Evolutionary conservation across 2,113 vertebrate genomes (phyloP).

Genomic region (Crotalus helleri): DNA sequence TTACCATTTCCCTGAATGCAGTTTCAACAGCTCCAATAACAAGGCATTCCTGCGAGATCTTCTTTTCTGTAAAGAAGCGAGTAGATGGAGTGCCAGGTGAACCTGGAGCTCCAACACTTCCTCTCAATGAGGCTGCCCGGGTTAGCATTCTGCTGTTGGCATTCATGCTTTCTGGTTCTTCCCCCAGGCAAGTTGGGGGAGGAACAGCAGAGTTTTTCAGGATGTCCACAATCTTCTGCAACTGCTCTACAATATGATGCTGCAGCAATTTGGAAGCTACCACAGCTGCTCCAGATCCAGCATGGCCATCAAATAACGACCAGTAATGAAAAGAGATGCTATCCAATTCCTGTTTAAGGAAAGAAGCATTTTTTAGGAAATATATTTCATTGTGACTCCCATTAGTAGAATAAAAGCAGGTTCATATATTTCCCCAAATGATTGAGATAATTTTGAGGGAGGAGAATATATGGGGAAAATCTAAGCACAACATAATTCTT

Average conservation of each 20-base stretch:
- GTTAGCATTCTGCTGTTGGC: constrained; percentile 80
- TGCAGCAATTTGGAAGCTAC: constrained; percentile 88
- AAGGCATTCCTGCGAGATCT: constrained; percentile 90
- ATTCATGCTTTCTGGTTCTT: constrained; percentile 76
- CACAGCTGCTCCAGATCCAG: constrained; percentile 88
- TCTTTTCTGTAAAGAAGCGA: constrained; percentile 96
- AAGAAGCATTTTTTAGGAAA: constrained; percentile 15
- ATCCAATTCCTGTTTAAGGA: constrained; percentile 71
- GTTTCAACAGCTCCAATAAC: constrained; percentile 94
- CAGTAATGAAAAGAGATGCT: constrained; percentile 90
- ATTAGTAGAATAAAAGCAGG: neutral
- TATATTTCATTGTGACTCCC: neutral
- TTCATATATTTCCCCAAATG: neutral
- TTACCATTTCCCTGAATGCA: constrained; percentile 96
- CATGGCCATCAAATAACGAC: constrained; percentile 95
- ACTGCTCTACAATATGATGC: constrained; percentile 86
- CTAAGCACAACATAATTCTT: neutral
- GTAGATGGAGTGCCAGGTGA: constrained; percentile 83
- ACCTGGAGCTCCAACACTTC: constrained; percentile 83
- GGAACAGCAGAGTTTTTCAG: constrained; percentile 75
- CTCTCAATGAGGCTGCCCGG: constrained; percentile 85
- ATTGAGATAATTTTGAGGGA: neutral
- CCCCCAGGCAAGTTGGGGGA: constrained; percentile 86
- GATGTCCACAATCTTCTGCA: constrained; percentile 89
- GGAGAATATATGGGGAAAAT: neutral